Evolutionary conservation across 2,797 vertebrate genomes (phyloP), one percentile per base, ranked within the genome.

Genomic region (Siniperca undulata): DNA sequence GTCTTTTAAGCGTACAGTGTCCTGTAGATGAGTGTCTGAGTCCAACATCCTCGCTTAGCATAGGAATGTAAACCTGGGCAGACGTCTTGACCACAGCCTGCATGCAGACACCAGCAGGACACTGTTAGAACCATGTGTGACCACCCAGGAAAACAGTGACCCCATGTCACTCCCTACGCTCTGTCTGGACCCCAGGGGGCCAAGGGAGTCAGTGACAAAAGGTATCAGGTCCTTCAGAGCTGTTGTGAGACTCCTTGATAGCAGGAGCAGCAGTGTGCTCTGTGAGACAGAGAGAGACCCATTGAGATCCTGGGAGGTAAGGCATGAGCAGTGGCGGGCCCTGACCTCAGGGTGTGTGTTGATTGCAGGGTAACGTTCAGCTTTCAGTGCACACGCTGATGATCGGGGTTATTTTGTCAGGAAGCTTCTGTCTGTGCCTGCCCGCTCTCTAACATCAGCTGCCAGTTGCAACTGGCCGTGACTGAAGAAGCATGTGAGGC

Each of bases 381-480:
- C 40, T 66, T 46, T 70, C 40, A 73, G 58, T 38, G 19, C 59
- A 36, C 85, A 72, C 7, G 24, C 59, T 68, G 80, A 67, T 81
- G 69, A 77, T 74, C 73, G 48, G 53, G 56, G 66, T 81, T 74
- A 17, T 76, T 84, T 84, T 75, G 50, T 72, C 80, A 53, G 58
- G 55, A 53, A 48, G 58, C 68, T 55, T 86, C 66, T 85, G 82
- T 73, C 84, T 80, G 72, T 85, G 77, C 83, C 80, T 78, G 84
- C 76, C 86, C 16, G n/a, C 72, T 62, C 59, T 24, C 73, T 77
- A 53, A 74, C 70, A 85, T 88, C 75, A 38, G 64, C 27, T 80
- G 81, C 87, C 87, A 87, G 76, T 68, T 67, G 76, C 78, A 90
- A 89, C 88, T 85, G 68, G 58, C 78, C 74, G 10, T 85, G 86